Conservation (phyloP, 2,113 vertebrate genomes). For the Notarius quadriscutis region DNA sequence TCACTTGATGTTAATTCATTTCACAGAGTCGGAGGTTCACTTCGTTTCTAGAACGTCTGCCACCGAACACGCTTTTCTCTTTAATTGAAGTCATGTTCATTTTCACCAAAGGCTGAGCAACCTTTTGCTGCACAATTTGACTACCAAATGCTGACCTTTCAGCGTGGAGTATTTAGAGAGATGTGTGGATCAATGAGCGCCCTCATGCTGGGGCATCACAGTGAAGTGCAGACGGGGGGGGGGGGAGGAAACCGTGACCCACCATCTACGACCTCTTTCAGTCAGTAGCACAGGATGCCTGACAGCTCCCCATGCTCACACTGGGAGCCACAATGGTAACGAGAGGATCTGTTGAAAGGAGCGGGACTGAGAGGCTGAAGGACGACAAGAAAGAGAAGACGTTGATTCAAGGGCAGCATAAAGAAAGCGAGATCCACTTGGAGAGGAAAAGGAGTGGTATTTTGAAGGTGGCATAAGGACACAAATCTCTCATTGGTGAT, state of each 20-base stretch:
- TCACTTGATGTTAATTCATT: background rate
- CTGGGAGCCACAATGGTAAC: conserved; percentile 17
- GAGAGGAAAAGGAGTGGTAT: conserved; percentile 21
- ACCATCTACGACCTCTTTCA: conserved; percentile 39
- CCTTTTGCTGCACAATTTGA: conserved; percentile 54
- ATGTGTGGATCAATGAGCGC: conserved; percentile 51
- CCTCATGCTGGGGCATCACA: conserved; percentile 46
- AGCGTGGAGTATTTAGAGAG: conserved; percentile 42
- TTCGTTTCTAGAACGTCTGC: background rate
- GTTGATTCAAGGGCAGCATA: conserved; percentile 6
- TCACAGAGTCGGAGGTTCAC: no score
- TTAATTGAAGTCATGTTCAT: conserved; percentile 50
- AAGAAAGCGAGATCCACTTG: conserved; percentile 21
- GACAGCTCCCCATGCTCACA: conserved; percentile 39
- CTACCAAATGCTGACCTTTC: conserved; percentile 61
- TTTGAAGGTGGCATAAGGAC: conserved; percentile 32
- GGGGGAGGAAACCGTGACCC: conserved; percentile 35
- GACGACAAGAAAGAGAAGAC: conserved; percentile 35
- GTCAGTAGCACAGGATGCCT: conserved; percentile 37
- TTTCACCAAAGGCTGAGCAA: conserved; percentile 45
- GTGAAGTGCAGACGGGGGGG: conserved; percentile 20
- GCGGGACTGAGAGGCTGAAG: background rate
- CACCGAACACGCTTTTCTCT: background rate
- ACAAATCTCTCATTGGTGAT: conserved; percentile 19
- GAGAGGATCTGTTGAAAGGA: conserved; percentile 29